phyloP scores from a whole-genome alignment of 1,140 invertebrate genomes.

The silkworm (Bombyx mori) region DNA sequence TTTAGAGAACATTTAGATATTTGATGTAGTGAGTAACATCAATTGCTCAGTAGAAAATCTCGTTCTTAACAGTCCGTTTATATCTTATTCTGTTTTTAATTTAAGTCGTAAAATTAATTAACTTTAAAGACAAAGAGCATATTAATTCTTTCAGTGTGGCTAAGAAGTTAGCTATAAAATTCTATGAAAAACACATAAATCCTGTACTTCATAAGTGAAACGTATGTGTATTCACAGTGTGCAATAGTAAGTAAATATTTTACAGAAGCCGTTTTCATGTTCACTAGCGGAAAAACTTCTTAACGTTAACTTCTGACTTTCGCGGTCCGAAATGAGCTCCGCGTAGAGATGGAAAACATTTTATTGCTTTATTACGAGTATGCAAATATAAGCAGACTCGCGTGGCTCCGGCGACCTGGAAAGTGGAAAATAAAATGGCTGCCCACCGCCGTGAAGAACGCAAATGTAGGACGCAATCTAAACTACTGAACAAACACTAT shows the following conservation, averaged over 20 bases:
- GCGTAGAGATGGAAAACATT: conserved; percentile 21
- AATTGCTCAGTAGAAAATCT: no score
- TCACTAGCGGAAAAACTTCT: conserved; percentile 2
- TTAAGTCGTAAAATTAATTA: no score
- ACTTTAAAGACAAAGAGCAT: no score
- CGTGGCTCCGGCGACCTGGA: conserved; percentile 40
- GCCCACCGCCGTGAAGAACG: conserved; percentile 25
- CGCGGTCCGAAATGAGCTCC: conserved; percentile 22
- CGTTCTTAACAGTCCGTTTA: no score
- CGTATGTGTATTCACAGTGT: no score
- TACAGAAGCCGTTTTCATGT: conserved; percentile 3
- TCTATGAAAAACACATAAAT: no score
- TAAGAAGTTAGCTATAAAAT: no score
- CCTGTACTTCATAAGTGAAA: no score
- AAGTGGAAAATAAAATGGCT: conserved; percentile 41
- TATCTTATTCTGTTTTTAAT: no score
- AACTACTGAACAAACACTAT: conserved; percentile 11
- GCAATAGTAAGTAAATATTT: neutral
- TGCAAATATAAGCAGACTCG: conserved; percentile 38
- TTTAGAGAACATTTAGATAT: no score
- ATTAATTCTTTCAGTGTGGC: no score
- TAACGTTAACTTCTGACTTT: conserved; percentile 8
- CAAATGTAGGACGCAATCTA: conserved; percentile 41
- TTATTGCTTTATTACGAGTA: conserved; percentile 41
- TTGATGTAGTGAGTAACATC: no score